Conservation (phyloP, 2,797 vertebrate genomes). For the Coranthus polyacanthus region DNA sequence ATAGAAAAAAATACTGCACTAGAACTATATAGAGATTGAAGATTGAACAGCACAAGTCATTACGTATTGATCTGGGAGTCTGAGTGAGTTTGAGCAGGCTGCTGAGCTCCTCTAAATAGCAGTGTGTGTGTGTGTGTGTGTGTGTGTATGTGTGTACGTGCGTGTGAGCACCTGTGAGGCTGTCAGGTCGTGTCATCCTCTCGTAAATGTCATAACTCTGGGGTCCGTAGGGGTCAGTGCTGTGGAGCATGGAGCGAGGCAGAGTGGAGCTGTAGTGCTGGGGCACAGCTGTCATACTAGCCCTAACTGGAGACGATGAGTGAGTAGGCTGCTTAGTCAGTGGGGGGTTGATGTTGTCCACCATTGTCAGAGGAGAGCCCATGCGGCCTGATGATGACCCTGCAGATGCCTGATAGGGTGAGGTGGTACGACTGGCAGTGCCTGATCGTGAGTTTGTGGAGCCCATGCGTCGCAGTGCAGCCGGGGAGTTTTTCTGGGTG, state of each 20-base stretch:
- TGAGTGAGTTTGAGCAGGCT: neutral
- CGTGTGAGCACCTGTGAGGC: constrained; percentile 89
- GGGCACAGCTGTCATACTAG: constrained; percentile 94
- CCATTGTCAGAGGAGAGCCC: constrained; percentile 90
- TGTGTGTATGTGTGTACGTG: constrained; percentile 32
- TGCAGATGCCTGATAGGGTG: constrained; percentile 85
- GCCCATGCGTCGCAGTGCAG: constrained; percentile 87
- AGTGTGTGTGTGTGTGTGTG: constrained; percentile 19
- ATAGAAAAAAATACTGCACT: neutral
- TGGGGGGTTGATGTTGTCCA: constrained; percentile 82
- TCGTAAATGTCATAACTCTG: constrained; percentile 95
- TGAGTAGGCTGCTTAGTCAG: constrained; percentile 87
- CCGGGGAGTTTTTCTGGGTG: constrained; percentile 89
- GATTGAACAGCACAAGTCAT: neutral
- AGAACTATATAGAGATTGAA: neutral
- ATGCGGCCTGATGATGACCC: constrained; percentile 77
- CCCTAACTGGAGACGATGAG: constrained; percentile 89
- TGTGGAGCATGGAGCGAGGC: constrained; percentile 87
- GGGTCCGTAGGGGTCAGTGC: constrained; percentile 90
- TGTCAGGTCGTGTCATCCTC: constrained; percentile 94
- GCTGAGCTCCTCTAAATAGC: neutral
- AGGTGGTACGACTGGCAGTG: constrained; percentile 80
- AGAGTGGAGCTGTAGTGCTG: constrained; percentile 93
- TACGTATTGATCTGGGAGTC: constrained; percentile 17
- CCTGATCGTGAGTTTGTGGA: constrained; percentile 85